These are phyloP conservation scores for Nasonia vitripennis DNA, from an alignment of 1,140 invertebrate genomes.

Conservation along the genomic window DNA sequence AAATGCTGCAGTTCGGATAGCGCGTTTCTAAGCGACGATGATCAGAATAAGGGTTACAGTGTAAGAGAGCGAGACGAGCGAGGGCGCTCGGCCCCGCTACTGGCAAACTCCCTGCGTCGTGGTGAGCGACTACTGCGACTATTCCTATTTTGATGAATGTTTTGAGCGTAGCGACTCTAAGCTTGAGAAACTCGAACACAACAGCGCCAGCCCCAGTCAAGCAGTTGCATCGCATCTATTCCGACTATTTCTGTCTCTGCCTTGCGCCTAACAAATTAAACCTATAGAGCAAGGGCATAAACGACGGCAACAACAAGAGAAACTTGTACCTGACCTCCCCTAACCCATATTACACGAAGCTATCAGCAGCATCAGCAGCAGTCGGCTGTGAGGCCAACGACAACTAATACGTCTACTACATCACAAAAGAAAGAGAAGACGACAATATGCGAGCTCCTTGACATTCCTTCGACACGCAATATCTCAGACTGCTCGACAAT, in stretches of 20 bases:
- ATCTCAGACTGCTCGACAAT: constrained; percentile 80
- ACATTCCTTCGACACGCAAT: constrained; percentile 77
- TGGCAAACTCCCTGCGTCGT: constrained; percentile 88
- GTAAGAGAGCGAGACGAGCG: constrained; percentile 72
- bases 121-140: constrained; percentile 89
- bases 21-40: constrained; percentile 76
- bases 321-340: constrained; percentile 67
- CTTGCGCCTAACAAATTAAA: constrained; percentile 52
- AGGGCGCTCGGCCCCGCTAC: constrained; percentile 75
- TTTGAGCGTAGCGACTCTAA: constrained; percentile 67
- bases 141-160: constrained; percentile 72
- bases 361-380: constrained; percentile 32
- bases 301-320: constrained; percentile 55
- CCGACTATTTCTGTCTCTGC: constrained; percentile 67
- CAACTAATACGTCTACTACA: not conserved
- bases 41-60: constrained; percentile 70
- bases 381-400: constrained; percentile 30
- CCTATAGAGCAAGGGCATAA: constrained; percentile 40
- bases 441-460: constrained; percentile 73
- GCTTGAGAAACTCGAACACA: constrained; percentile 64
- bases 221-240: constrained; percentile 69
- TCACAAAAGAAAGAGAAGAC: constrained; percentile 53
- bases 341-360: constrained; percentile 56
- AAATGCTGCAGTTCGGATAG: constrained; percentile 77
- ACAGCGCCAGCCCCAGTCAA: constrained; percentile 64